Conservation (phyloP, 2,888 invertebrate species). For the Caenorhabditis sp. region DNA sequence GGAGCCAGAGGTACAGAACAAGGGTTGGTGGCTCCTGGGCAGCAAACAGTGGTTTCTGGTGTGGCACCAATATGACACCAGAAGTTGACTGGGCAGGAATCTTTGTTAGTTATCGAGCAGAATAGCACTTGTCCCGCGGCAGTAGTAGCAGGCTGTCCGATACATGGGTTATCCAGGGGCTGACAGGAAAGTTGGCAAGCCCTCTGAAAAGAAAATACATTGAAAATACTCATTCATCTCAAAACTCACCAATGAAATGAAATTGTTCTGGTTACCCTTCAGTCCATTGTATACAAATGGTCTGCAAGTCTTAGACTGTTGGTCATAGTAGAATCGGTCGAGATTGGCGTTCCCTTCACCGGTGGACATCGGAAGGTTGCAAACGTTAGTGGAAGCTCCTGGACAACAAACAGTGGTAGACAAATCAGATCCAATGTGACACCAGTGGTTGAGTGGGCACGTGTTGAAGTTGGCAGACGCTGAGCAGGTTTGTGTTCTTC, state of each 20-base stretch:
- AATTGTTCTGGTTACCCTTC: constrained; percentile 83
- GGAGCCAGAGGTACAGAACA: constrained; percentile 83
- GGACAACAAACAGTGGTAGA: constrained; percentile 83
- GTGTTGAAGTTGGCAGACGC: constrained; percentile 80
- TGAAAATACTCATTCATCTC: neutral
- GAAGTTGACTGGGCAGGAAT: constrained; percentile 80
- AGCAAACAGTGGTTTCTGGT: constrained; percentile 82
- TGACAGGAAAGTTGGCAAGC: constrained; percentile 82
- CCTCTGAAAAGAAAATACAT: constrained; percentile 68
- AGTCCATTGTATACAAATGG: constrained; percentile 81
- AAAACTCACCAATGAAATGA: constrained; percentile 74
- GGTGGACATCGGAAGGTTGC: constrained; percentile 82
- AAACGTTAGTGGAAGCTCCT: constrained; percentile 79
- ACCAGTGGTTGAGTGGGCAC: constrained; percentile 82
- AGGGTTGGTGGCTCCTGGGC: constrained; percentile 82
- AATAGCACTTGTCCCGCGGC: constrained; percentile 82
- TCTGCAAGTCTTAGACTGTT: constrained; percentile 78
- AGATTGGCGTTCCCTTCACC: constrained; percentile 82
- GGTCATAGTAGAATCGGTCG: constrained; percentile 81
- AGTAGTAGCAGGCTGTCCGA: constrained; percentile 82
- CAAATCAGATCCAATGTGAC: constrained; percentile 81
- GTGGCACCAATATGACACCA: constrained; percentile 82
- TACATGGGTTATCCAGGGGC: constrained; percentile 83
- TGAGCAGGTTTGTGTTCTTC: constrained; percentile 80
- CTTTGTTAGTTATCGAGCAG: constrained; percentile 82